Base-by-base conservation (phyloP, 2,888 invertebrate species). In the Archaeoteleia sp. region DNA sequence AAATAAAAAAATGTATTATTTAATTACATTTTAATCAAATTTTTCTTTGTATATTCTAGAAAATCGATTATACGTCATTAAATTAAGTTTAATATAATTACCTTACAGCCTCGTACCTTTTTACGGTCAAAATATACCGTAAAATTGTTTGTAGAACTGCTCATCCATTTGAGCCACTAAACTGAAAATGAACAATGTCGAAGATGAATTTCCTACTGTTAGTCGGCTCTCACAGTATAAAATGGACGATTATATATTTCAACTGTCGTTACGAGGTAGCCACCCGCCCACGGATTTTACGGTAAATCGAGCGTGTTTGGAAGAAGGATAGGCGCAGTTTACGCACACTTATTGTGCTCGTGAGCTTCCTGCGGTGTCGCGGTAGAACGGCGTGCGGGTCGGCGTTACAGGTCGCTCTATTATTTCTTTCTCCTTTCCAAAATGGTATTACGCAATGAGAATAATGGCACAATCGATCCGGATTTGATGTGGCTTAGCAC, bases 281-380 rank as follows among this genome's bases (percentile, higher is more conserved):
- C 58, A 54, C 51, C 68, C 68, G 54, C 68, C 68, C 60, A 68
- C 63, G 58, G 68, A 67, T 67, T 71, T 71, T 68, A 74, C 68
- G 72, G 72, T 67, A 73, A 73, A 74, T 73, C 70, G 68, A 72
- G 71, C 66, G 68, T 65, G 63, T 71, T 67, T 67, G 54, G 67
- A 62, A 62, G 58, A 48, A 60, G 53, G 63, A 35, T 61, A 63
- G 61, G 60, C 57, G 53, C 54, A 61, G 55, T 67, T 70, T 70
- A 67, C 60, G 48, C 63, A 65, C 65, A 53, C 67, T 58, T 51
- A 63, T 68, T 68, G 68, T 66, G 51, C 40, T 34, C 39, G 25
- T 45, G 25, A 75, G 78, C 80, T 78, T 82, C 81, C 82, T 78
- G 81, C 58, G 79, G 81, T 81, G 81, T 81, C 75, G 78, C 75